Base-by-base conservation (phyloP, 2,888 invertebrate genomes). In the Zaprionus obscuricornis region DNA sequence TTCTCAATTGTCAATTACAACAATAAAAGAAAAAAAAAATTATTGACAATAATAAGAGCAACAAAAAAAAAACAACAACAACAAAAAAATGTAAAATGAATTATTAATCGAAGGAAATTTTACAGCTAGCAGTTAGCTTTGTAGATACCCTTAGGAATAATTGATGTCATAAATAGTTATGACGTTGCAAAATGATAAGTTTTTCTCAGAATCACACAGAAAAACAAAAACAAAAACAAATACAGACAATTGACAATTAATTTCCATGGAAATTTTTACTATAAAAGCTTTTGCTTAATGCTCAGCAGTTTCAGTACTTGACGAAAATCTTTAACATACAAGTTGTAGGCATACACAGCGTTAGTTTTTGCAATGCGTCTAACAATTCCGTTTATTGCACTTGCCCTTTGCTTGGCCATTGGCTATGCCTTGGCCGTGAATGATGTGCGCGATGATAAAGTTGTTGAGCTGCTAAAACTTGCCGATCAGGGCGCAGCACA, bases 321-420 rank as follows among this genome's bases (percentile, higher is more conserved):
- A 45, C 37, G 33, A 16, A 45, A 16, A 39, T 26, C 29, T n/a
- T 39, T 24, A 10, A 14, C n/a, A 14, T 26, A 11, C 11, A 37
- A 18, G n/a, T 27, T 36, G 14, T 20, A 52, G 24, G 1, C 17
- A 33, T 16, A 24, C 11, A 14, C 11, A 42, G 7, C 4, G n/a
- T n/a, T n/a, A n/a, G n/a, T n/a, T n/a, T n/a, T 31, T 7, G 10
- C 4, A 17, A 85, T 79, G 79, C 79, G 75, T 33, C 45, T 77
- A 8, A 55, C 51, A 27, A 10, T 59, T 1, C 0, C 72, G 7
- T 17, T 84, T 3, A 2, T 78, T 8, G 3, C 59, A 5, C 56
- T 36, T 16, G 34, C 49, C 11, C 17, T 85, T 1, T 71, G 57
- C 39, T 34, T 84, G 20, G 66, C 57, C 8, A 42, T 43, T 3